Base-by-base conservation (phyloP, 1,140 invertebrate genomes). In the Lepidurus arcticus region DNA sequence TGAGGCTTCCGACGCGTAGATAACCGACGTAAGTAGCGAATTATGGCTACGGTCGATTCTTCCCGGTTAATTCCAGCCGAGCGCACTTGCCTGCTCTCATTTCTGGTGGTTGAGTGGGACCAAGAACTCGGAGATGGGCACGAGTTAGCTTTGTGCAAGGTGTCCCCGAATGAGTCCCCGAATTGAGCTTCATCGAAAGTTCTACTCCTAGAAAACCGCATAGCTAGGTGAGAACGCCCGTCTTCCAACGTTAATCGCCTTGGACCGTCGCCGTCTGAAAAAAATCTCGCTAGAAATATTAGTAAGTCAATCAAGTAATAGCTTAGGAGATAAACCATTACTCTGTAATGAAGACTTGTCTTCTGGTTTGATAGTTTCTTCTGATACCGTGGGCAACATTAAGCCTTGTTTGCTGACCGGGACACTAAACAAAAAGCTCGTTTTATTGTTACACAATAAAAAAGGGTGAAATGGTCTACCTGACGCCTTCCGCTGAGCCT, bases 401-500 rank as follows among this genome's bases (percentile, higher is more conserved):
- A 85, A 77, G 24, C 80, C 81, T 44, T 84, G 83, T 74, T 84
- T 80, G 10, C 82, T 82, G 76, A 81, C 81, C 21, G 84, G 84
- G 47, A 81, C 81, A 75, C 81, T 81, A 47, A 73, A 79, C 8
- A 78, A 76, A 74, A 34, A 74, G 26, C 8, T 45, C 16, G 7
- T 53, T 75, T 26, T 34, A 73, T 1, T 16, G 6, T 21, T 13
- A n/a, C 6, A 16, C 53, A 21, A 21, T n/a, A 13, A 4, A 7
- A 65, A 42, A 78, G 47, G 45, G 8, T 4, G 78, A 26, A 11
- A 53, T 9, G 42, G 78, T 87, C 88, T 84, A 90, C 90, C 84
- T 86, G 88, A 90, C 90, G 74, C 88, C 86, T 44, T 88, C 88
- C 3, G 90, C 90, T 42, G 90, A 90, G 80, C 90, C 90, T 74